phyloP scores from a whole-genome alignment of 1,140 invertebrate species.

The Lepidurus arcticus region DNA sequence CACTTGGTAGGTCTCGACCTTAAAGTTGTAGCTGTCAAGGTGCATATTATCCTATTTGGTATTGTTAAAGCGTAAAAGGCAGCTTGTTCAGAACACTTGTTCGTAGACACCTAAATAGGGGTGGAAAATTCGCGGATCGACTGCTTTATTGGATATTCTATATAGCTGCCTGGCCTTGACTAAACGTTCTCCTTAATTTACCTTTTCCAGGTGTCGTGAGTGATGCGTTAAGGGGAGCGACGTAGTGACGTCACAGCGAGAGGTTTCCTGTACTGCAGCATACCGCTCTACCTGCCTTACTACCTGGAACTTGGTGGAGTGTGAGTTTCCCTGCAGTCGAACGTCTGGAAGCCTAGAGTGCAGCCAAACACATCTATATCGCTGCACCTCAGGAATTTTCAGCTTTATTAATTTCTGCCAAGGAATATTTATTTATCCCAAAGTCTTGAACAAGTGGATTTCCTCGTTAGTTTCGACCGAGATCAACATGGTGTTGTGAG shows the following conservation, averaged over 20 bases:
- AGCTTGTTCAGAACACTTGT: no score
- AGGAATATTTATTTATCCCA: no score
- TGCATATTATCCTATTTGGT: no score
- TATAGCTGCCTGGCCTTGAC: background rate
- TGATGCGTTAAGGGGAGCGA: background rate
- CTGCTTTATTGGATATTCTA: background rate
- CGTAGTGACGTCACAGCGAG: background rate
- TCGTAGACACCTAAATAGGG: no score
- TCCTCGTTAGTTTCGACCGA: no score
- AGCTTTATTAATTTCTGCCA: background rate
- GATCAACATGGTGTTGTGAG: no score
- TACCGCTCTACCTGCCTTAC: background rate
- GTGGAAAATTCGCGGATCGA: no score
- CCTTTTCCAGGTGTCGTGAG: background rate
- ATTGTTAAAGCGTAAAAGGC: no score
- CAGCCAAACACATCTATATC: background rate
- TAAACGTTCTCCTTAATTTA: conserved; percentile 5
- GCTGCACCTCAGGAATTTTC: background rate
- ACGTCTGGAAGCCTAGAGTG: conserved; percentile 12
- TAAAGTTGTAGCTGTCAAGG: no score
- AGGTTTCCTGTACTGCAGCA: background rate
- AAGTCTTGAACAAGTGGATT: no score
- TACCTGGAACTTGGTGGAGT: background rate
- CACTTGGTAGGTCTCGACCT: no score
- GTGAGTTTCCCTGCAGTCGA: background rate